Conservation (phyloP, 1,140 invertebrate genomes). For the Hyles vespertilio region DNA sequence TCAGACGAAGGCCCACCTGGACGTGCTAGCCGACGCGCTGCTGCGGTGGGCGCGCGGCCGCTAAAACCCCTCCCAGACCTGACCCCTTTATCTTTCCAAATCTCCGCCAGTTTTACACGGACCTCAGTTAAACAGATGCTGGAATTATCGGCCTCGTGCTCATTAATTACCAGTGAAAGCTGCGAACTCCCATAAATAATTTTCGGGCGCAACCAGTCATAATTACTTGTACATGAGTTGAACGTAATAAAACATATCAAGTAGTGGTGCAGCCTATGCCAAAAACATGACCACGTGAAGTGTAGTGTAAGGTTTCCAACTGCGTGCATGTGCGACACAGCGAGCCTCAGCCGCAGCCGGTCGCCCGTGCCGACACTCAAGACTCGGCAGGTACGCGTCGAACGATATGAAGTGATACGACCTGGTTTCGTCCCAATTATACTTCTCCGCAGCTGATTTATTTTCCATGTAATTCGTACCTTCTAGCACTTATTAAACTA, state of each 20-base stretch:
- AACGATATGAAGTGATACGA: conserved; percentile 35
- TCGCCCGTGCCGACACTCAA: conserved; percentile 2
- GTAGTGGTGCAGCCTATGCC: conserved; percentile 59
- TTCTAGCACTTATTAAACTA: conserved; percentile 70
- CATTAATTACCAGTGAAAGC: conserved; percentile 47
- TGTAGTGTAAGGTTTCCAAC: conserved; percentile 56
- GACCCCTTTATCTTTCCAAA: conserved; percentile 34
- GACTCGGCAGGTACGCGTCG: conserved; percentile 2
- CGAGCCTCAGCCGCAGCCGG: background rate
- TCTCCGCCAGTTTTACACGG: conserved; percentile 41
- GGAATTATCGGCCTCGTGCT: conserved; percentile 39
- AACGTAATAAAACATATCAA: conserved; percentile 71
- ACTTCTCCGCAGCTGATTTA: conserved; percentile 55
- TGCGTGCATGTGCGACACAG: conserved; percentile 15
- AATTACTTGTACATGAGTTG: conserved; percentile 43
- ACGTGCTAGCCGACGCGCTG: conserved; percentile 93
- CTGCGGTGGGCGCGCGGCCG: conserved; percentile 94
- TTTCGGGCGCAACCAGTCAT: conserved; percentile 64
- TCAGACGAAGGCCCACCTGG: conserved; percentile 95
- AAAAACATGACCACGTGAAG: conserved; percentile 57
- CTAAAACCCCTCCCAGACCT: conserved; percentile 73
- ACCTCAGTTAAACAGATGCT: conserved; percentile 43
- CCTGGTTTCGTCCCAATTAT: conserved; percentile 64
- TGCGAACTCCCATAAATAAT: conserved; percentile 44
- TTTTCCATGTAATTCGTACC: conserved; percentile 60